Base-by-base conservation (phyloP, 1,140 invertebrate species). In the Solenopsis fugax region DNA sequence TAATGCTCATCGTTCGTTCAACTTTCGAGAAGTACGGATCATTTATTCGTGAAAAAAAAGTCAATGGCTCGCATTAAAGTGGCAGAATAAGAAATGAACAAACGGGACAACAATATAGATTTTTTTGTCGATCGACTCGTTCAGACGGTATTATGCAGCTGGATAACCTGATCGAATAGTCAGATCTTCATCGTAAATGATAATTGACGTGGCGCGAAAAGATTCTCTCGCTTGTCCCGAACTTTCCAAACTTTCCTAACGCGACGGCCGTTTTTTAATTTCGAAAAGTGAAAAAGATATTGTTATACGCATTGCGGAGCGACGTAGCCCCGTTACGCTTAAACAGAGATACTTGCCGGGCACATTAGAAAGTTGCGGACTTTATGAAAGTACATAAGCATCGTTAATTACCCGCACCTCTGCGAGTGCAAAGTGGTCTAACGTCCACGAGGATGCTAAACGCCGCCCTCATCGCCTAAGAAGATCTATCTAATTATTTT, bases 301-400 rank as follows among this genome's bases (percentile, higher is more conserved):
- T 60, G 62, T 67, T 64, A 24, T 50, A 41, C 48, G 50, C 64
- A 16, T 60, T 54, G 45, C 69, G 34, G 21, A 71, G 54, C 37
- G 18, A 60, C 12, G 65, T 56, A 81, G 37, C 24, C 48, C 64
- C 37, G 67, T 73, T 73, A 82, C 67, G 80, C 41, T 82, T 82
- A 82, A 82, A 48, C 37, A 73, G 80, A 72, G 69, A 73, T 82
- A 82, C 65, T 82, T 73, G 54, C 24, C 41, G 69, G 12, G 41
- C 67, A 48, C n/a, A 73, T 58, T 82, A 82, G 80, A 82, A 82
- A 82, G 80, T 73, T 73, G 52, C 67, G 65, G 67, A 52, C 24
- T 82, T 73, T 60, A 82, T 82, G 80, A 82, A 73, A 73, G 80
- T 82, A 82, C 54, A 73, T 29, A 29, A 82, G 24, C 52, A 73